A percentile compares a stretch with the other conserved stretches of the same genome.
Conservation (phyloP, 2,888 invertebrate genomes). For the Drosophila quinaria region DNA sequence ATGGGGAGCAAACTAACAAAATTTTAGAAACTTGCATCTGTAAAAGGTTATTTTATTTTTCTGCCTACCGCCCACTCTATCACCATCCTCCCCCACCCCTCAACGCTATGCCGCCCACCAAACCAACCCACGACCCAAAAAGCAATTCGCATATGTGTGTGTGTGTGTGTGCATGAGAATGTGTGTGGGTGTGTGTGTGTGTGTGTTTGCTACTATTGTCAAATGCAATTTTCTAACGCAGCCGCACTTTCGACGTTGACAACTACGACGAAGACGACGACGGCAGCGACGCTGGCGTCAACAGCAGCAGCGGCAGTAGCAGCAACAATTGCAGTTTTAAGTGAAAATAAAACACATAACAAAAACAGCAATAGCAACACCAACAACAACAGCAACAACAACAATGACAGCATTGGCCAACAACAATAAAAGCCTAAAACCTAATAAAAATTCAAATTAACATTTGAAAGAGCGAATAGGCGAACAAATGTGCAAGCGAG, state of each 20-base stretch:
- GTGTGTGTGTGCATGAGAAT: conserved; percentile 17
- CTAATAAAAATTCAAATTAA: conserved; percentile 85
- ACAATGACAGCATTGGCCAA: conserved; percentile 38
- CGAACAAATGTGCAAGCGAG: conserved; percentile 44
- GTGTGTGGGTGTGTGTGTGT: conserved; percentile 22
- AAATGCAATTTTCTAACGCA: conserved; percentile 84
- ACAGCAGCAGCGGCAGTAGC: conserved; percentile 44
- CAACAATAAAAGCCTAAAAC: conserved; percentile 82
- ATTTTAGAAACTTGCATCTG: conserved; percentile 37
- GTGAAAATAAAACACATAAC: conserved; percentile 65
- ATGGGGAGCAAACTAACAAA: conserved; percentile 4
- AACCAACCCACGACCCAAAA: conserved; percentile 59
- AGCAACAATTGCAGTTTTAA: conserved; percentile 63
- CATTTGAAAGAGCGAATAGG: conserved; percentile 75
- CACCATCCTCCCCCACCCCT: background rate
- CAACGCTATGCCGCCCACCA: conserved; percentile 7
- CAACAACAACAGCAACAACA: conserved; percentile 30
- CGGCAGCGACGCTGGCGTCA: conserved; percentile 34
- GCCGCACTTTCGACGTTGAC: conserved; percentile 81
- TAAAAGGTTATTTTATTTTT: conserved; percentile 24
- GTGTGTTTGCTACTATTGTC: conserved; percentile 60
- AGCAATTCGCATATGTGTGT: conserved; percentile 14
- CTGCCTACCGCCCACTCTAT: conserved; percentile 6
- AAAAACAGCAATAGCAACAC: conserved; percentile 42
- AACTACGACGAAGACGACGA: conserved; percentile 65